phyloP scores from a whole-genome alignment of 2,113 vertebrate species.

The Eulemur macaco region DNA sequence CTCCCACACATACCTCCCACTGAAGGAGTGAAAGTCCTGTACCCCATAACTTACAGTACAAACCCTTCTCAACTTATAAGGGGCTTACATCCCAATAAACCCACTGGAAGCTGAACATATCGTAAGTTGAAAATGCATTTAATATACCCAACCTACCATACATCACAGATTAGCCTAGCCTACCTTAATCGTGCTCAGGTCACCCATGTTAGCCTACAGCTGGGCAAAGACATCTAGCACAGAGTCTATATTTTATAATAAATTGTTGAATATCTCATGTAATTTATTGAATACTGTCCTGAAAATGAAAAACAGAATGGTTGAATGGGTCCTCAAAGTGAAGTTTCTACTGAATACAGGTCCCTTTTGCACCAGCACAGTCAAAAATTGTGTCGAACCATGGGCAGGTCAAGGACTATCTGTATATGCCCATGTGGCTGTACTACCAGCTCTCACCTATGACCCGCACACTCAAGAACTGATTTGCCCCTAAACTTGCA shows the following conservation, averaged over 20 bases:
- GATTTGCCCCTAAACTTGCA: background rate
- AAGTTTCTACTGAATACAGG: background rate
- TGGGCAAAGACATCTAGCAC: background rate
- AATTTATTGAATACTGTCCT: background rate
- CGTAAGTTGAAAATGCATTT: background rate
- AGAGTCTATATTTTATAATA: background rate
- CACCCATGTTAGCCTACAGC: background rate
- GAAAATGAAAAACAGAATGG: background rate
- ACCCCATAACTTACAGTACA: background rate
- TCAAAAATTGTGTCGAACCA: background rate
- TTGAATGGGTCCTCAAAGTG: background rate
- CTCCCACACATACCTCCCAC: background rate
- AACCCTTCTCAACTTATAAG: too few relatives aligned
- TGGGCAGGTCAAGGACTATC: background rate
- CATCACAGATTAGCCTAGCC: background rate
- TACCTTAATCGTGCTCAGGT: background rate
- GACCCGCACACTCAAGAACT: background rate
- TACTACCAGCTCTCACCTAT: background rate
- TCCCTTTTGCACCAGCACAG: background rate
- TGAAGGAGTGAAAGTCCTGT: background rate
- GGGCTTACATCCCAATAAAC: background rate
- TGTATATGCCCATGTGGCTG: accelerated
- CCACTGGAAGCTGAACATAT: background rate
- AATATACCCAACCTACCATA: background rate
- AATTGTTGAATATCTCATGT: background rate